Evolutionary conservation across 1,140 invertebrate species (phyloP).

Genomic region (Nilaparvata lugens): DNA sequence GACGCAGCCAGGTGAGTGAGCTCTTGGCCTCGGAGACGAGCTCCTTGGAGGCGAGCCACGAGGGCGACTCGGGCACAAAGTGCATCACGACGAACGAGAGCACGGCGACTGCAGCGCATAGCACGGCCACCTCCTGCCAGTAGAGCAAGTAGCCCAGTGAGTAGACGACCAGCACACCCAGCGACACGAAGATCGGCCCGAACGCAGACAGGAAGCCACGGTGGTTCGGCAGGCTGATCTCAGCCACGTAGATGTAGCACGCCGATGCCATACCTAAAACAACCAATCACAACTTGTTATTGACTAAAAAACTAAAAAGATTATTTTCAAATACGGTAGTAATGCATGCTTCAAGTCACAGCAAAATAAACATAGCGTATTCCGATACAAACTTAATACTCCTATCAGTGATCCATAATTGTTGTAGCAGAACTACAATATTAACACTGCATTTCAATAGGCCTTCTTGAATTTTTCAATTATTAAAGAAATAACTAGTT

Average conservation of each 20-base stretch:
- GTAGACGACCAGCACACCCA: constrained; percentile 43
- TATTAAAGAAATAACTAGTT: too few species aligned
- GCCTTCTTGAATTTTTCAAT: too few species aligned
- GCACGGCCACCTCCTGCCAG: constrained; percentile 31
- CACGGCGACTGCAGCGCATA: constrained; percentile 22
- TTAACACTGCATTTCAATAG: too few species aligned
- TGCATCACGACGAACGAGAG: constrained; percentile 42
- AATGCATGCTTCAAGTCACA: too few species aligned
- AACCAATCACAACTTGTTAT: not conserved
- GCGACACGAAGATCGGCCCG: constrained; percentile 41
- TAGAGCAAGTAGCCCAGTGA: constrained; percentile 35
- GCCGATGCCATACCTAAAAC: constrained; percentile 32
- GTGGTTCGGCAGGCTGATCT: constrained; percentile 30
- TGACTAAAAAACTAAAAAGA: too few species aligned
- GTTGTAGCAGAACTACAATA: too few species aligned
- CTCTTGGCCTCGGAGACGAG: constrained; percentile 44
- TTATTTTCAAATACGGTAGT: too few species aligned
- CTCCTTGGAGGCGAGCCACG: constrained; percentile 46
- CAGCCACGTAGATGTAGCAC: constrained; percentile 33
- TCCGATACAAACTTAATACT: too few species aligned
- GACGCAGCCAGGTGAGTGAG: constrained; percentile 45
- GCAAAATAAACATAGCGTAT: too few species aligned
- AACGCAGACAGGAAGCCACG: constrained; percentile 30
- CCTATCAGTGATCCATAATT: too few species aligned
- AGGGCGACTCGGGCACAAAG: constrained; percentile 58